Conservation (phyloP, 2,888 invertebrate species). For the Sesamia inferens region DNA sequence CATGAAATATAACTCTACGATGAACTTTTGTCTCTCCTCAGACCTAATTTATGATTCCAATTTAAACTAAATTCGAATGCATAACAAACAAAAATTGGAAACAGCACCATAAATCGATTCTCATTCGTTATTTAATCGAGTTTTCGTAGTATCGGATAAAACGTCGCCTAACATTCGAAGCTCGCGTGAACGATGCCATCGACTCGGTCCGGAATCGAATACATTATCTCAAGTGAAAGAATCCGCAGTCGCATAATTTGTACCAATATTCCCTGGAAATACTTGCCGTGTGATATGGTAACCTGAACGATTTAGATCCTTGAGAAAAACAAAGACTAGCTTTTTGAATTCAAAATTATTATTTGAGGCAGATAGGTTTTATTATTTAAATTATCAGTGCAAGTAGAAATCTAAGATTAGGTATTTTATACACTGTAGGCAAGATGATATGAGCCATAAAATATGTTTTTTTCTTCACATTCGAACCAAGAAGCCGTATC, state of each 20-base stretch:
- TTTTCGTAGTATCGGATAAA: conserved; percentile 68
- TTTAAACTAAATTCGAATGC: conserved; percentile 42
- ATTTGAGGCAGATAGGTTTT: conserved; percentile 25
- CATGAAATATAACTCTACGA: conserved; percentile 23
- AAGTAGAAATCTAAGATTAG: background rate
- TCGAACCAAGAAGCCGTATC: fast-evolving
- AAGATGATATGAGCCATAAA: background rate
- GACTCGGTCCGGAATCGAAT: conserved; percentile 81
- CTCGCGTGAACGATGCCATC: conserved; percentile 88
- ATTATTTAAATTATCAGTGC: background rate
- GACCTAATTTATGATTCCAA: conserved; percentile 43
- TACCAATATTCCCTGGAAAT: conserved; percentile 74
- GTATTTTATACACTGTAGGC: background rate
- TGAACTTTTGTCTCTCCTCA: conserved; percentile 25
- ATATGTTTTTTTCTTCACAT: background rate
- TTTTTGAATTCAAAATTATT: conserved; percentile 40
- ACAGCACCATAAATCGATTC: conserved; percentile 42
- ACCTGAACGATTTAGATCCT: conserved; percentile 62
- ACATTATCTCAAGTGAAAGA: conserved; percentile 83
- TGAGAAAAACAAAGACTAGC: conserved; percentile 52
- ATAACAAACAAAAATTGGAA: conserved; percentile 32
- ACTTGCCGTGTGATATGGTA: conserved; percentile 61
- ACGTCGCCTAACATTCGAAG: conserved; percentile 77
- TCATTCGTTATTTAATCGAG: conserved; percentile 60
- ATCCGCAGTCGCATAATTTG: conserved; percentile 85